Percentiles rank a stretch among this genome's conserved stretches.
Evolutionary conservation across 2,797 vertebrate species (phyloP).

Genomic region (Australoheros facetus): DNA sequence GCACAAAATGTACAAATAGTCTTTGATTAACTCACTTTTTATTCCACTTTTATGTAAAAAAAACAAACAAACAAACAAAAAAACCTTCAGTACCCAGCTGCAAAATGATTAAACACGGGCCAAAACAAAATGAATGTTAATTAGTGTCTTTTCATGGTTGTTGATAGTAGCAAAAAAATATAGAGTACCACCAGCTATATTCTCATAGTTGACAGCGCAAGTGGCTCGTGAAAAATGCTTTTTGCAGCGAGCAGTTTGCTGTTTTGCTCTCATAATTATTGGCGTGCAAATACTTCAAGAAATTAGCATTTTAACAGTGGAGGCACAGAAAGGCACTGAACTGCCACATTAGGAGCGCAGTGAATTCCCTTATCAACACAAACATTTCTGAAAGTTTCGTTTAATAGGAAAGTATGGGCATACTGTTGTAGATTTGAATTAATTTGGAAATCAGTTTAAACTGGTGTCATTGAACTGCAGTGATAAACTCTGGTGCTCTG

Average conservation of each 20-base stretch:
- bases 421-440: neutral
- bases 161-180: neutral
- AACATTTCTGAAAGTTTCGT: neutral
- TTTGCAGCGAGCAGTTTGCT: neutral
- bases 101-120: neutral
- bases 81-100: neutral
- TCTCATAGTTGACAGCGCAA: neutral
- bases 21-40: neutral
- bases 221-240: neutral
- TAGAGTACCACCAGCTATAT: neutral
- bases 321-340: neutral
- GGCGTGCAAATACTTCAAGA: neutral
- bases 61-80: neutral
- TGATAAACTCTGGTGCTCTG: neutral
- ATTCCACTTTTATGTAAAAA: neutral
- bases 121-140: constrained; percentile 3
- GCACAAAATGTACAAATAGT: neutral
- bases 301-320: neutral
- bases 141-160: neutral
- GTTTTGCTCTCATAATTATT: constrained; percentile 1
- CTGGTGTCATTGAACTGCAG: neutral
- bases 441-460: neutral
- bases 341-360: neutral
- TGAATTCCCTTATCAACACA: neutral
- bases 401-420: neutral